phyloP scores from a whole-genome alignment of 2,888 invertebrate species.

The Sesia bembeciformis region DNA sequence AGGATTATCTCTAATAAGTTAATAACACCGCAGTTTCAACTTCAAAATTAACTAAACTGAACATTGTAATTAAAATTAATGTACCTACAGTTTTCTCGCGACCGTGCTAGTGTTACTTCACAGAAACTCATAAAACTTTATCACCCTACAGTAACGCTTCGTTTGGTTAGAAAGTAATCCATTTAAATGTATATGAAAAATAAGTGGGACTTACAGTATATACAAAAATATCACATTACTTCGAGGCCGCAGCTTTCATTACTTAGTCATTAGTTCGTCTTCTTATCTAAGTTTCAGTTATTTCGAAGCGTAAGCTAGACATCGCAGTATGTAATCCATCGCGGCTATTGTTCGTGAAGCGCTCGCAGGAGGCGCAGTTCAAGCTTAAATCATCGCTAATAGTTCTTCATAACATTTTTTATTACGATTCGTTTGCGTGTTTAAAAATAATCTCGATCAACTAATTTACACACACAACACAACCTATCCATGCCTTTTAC shows the following conservation, averaged over 20 bases:
- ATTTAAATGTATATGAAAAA: conserved; percentile 74
- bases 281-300: conserved; percentile 58
- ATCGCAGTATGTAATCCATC: conserved; percentile 18
- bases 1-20: too few species aligned
- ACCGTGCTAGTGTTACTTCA: not conserved
- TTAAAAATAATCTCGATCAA: not conserved
- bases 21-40: not conserved
- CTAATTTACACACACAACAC: not conserved
- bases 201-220: conserved; percentile 74
- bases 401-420: conserved; percentile 6
- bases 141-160: conserved; percentile 54
- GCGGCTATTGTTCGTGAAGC: conserved; percentile 3
- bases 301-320: conserved; percentile 60
- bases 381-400: conserved; percentile 2
- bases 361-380: conserved; percentile 3
- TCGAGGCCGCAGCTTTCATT: conserved; percentile 74
- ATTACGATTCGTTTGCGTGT: conserved; percentile 1
- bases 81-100: not conserved
- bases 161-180: conserved; percentile 63
- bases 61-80: not conserved
- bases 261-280: conserved; percentile 65
- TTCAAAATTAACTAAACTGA: not conserved
- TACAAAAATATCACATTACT: conserved; percentile 75
- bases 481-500: conserved; percentile 16
- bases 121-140: conserved; percentile 28